These are phyloP conservation scores for Drosophila borealis DNA, from an alignment of 2,888 invertebrate species.

Conservation along the genomic window DNA sequence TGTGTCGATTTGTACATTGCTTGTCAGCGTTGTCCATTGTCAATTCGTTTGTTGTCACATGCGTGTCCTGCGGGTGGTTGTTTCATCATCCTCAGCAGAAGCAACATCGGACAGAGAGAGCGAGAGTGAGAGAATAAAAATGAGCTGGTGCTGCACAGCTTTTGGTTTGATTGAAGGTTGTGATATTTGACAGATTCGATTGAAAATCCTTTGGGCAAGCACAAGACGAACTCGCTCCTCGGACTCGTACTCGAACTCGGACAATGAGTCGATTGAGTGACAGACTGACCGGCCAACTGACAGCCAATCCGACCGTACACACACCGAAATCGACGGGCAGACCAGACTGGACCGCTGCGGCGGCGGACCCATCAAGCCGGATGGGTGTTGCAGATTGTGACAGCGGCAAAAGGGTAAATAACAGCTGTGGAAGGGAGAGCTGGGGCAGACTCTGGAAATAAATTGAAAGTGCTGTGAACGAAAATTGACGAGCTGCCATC, in stretches of 20 bases:
- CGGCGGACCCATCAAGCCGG: constrained; percentile 51
- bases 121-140: constrained; percentile 55
- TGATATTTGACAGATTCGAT: constrained; percentile 84
- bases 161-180: constrained; percentile 82
- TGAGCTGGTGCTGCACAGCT: constrained; percentile 65
- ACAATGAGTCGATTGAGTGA: constrained; percentile 55
- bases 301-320: constrained; percentile 57
- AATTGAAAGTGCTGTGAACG: constrained; percentile 74
- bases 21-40: constrained; percentile 67
- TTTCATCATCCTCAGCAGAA: constrained; percentile 62
- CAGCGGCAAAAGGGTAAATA: constrained; percentile 78
- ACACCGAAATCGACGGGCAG: constrained; percentile 25
- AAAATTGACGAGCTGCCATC: constrained; percentile 72
- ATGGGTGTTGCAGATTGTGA: constrained; percentile 78
- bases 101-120: constrained; percentile 32
- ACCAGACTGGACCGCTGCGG: constrained; percentile 30
- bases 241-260: constrained; percentile 13
- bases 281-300: constrained; percentile 64
- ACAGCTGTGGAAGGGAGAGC: constrained; percentile 23
- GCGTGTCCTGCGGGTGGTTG: constrained; percentile 61
- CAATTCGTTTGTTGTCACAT: constrained; percentile 65
- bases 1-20: constrained; percentile 50
- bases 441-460: constrained; percentile 57
- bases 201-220: constrained; percentile 77
- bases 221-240: constrained; percentile 52